phyloP scores from a whole-genome alignment of 2,888 invertebrate genomes.

The Meghimatium bilineatum region DNA sequence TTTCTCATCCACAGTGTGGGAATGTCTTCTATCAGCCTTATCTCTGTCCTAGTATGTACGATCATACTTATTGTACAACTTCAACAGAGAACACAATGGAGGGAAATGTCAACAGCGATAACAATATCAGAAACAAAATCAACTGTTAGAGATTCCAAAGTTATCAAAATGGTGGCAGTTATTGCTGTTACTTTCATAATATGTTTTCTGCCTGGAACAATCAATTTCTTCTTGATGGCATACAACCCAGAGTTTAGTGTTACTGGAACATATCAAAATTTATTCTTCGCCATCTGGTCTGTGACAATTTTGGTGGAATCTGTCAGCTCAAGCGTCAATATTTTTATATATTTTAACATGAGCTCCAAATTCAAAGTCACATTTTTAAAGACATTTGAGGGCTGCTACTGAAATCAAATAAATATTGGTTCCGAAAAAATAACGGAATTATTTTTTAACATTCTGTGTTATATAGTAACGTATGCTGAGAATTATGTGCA shows the following conservation, averaged over 20 bases:
- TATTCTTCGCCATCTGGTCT: not conserved
- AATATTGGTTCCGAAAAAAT: too few species aligned
- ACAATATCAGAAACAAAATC: too few species aligned
- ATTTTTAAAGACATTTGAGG: too few species aligned
- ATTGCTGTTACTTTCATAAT: not conserved
- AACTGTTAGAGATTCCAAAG: not conserved
- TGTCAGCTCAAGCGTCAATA: not conserved
- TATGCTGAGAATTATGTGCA: too few species aligned
- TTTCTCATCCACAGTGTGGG: not conserved
- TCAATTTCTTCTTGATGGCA: not conserved
- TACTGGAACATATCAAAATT: not conserved
- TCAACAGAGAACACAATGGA: not conserved
- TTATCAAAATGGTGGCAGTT: not conserved
- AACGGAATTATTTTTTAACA: too few species aligned
- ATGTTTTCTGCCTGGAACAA: not conserved
- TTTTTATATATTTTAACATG: slow-evolving; percentile 15
- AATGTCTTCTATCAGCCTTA: not conserved
- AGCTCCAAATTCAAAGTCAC: not conserved
- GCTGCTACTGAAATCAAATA: too few species aligned
- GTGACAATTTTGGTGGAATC: not conserved
- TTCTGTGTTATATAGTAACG: too few species aligned
- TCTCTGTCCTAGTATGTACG: not conserved
- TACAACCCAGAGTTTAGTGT: not conserved
- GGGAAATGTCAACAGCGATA: not conserved
- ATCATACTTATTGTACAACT: not conserved